Base-by-base conservation (phyloP, 2,113 vertebrate genomes). In the Elgaria multicarinata region DNA sequence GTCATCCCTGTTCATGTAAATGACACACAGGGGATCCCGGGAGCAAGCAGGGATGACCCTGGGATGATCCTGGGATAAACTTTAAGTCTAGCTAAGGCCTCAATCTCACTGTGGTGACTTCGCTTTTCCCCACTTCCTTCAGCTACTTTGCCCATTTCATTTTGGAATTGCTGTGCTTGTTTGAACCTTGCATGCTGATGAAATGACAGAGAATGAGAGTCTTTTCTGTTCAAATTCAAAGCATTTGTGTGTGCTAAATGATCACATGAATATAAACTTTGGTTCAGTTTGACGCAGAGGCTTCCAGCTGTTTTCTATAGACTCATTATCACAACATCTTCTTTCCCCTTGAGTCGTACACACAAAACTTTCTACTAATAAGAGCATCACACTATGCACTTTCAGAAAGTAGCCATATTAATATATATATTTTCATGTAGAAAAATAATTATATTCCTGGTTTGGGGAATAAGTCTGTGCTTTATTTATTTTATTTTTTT, bases 401-500 rank as follows among this genome's bases (percentile, higher is more conserved):
- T 46, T 71, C 13, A 79, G 53, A 92, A 64, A 16, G 28, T 66
- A 66, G 50, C 58, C 58, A 36, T 58, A 33, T 36, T 36, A 9
- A 2, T 67, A 1, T 14, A n/a, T n/a, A n/a, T n/a, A n/a, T 92
- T 85, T 83, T 33, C 62, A 55, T 13, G 67, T 9, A 31, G 3
- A 53, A 87, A 44, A 79, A 2, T 44, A 69, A 36, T 33, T 3
- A 7, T 6, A 72, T 72, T 90, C 7, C 33, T 67, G 9, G 39
- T 46, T 92, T 55, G 75, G 42, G 50, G 92, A 90, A 90, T n/a
- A 78, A 0, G 0, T 16, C 44, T 26, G 4, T 26, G 3, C 55
- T 91, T 85, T 67, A 77, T 44, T 90, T 55, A 66, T 72, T 90
- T 86, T 87, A 33, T 3, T 28, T 26, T n/a, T 42, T 50, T 44